phyloP scores from a whole-genome alignment of 2,113 vertebrate genomes.

The Sinocyclocheilus anshuiensis region DNA sequence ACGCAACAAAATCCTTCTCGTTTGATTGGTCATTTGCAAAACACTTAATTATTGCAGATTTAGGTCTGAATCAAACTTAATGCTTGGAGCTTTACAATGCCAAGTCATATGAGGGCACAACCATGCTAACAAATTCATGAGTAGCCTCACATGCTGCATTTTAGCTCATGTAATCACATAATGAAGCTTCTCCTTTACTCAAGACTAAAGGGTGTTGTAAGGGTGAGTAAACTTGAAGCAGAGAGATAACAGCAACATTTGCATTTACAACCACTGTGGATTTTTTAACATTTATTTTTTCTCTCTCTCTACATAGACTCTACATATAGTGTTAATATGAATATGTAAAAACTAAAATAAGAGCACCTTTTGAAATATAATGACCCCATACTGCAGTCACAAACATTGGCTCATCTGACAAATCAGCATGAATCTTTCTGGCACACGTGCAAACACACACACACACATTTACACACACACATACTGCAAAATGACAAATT shows the following conservation, averaged over 20 bases:
- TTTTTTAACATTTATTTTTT: neutral
- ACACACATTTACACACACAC: slow-evolving; percentile 44
- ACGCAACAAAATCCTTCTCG: slow-evolving; percentile 19
- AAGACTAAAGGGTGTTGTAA: neutral
- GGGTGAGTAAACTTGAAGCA: neutral
- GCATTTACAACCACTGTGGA: neutral
- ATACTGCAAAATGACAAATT: slow-evolving; percentile 58
- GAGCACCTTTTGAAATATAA: slow-evolving; percentile 67
- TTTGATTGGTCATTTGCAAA: slow-evolving; percentile 45
- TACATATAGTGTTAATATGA: slow-evolving; percentile 44
- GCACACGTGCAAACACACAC: slow-evolving; percentile 47
- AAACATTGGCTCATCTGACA: slow-evolving; percentile 39
- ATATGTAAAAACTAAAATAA: slow-evolving; percentile 65
- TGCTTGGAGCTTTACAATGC: slow-evolving; percentile 21
- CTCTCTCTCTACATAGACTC: neutral
- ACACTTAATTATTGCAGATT: slow-evolving; percentile 51
- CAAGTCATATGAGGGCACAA: neutral
- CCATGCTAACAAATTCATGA: neutral
- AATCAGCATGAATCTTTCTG: slow-evolving; percentile 16
- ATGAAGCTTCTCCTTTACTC: neutral
- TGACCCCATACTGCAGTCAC: slow-evolving; percentile 15
- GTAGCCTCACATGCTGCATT: slow-evolving; percentile 9
- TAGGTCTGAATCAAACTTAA: slow-evolving; percentile 26
- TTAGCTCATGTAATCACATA: neutral
- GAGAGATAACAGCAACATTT: slow-evolving; percentile 1